These are phyloP conservation scores for Mycetomoellerius zeteki DNA, from an alignment of 1,140 invertebrate genomes.

Conservation along the genomic window DNA sequence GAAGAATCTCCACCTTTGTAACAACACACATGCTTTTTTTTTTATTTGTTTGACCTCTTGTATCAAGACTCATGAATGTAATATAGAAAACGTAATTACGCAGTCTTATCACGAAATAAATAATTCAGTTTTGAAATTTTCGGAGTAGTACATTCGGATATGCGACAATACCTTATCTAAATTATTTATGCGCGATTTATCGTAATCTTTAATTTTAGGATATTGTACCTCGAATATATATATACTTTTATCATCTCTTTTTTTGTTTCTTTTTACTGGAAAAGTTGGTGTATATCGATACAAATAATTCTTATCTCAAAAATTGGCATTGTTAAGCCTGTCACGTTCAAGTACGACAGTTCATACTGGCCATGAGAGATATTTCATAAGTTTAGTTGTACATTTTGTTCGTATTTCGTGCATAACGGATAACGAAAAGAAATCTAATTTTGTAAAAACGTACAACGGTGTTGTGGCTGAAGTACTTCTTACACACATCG, in stretches of 20 bases:
- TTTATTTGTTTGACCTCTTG: constrained; percentile 40
- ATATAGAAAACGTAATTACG: constrained; percentile 57
- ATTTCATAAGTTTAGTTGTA: constrained; percentile 33
- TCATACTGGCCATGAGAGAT: constrained; percentile 36
- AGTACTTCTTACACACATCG: constrained; percentile 64
- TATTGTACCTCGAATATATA: constrained; percentile 38
- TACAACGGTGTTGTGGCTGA: constrained; percentile 51
- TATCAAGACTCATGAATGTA: constrained; percentile 57
- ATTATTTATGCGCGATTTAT: constrained; percentile 40
- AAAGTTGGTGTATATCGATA: constrained; percentile 55
- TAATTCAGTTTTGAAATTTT: constrained; percentile 42
- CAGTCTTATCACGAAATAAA: constrained; percentile 63
- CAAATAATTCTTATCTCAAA: constrained; percentile 60
- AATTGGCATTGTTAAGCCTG: constrained; percentile 55
- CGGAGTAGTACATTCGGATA: constrained; percentile 44
- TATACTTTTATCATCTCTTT: background rate
- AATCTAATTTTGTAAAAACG: constrained; percentile 54
- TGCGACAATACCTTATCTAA: constrained; percentile 51
- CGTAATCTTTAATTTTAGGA: constrained; percentile 45
- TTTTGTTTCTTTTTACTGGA: constrained; percentile 31
- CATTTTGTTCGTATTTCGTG: constrained; percentile 28
- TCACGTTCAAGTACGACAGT: constrained; percentile 3
- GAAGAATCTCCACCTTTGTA: constrained; percentile 14
- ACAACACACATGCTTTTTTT: constrained; percentile 51
- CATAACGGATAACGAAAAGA: constrained; percentile 15